Percentiles rank a stretch among this genome's conserved stretches.
Evolutionary conservation across 2,797 vertebrate species (phyloP).

Genomic region (Sparus aurata): DNA sequence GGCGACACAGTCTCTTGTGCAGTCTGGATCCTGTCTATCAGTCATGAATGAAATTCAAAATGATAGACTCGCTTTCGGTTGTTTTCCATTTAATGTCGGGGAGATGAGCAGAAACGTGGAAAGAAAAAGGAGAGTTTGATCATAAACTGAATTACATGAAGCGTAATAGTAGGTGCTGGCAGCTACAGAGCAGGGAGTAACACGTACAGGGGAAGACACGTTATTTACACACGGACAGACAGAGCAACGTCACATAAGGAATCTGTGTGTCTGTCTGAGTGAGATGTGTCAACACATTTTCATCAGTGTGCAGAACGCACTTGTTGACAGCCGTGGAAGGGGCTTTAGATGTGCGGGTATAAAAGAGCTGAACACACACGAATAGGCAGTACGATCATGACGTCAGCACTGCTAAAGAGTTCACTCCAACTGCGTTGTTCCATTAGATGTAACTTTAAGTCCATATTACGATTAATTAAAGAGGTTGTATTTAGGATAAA

Average conservation of each 20-base stretch:
- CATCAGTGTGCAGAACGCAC: conserved; percentile 65
- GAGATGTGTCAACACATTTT: conserved; percentile 79
- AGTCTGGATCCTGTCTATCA: neutral
- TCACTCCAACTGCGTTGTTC: neutral
- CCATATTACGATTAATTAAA: neutral
- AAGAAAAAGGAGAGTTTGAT: neutral
- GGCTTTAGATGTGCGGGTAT: conserved; percentile 45
- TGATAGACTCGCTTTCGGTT: neutral
- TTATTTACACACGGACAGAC: conserved; percentile 23
- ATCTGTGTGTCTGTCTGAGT: conserved; percentile 56
- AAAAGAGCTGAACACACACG: conserved; percentile 32
- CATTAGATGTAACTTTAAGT: neutral
- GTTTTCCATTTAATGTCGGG: conserved; percentile 1
- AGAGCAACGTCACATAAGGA: conserved; percentile 39
- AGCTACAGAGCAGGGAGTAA: conserved; percentile 8
- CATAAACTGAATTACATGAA: conserved; percentile 11
- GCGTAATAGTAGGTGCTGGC: conserved; percentile 10
- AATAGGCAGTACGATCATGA: neutral
- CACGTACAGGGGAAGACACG: conserved; percentile 1
- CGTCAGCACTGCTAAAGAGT: neutral
- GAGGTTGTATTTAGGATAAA: no score
- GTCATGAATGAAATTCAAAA: neutral
- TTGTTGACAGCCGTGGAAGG: conserved; percentile 59
- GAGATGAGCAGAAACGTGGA: neutral
- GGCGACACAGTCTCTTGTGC: neutral